phyloP scores from a whole-genome alignment of 2,113 vertebrate genomes.

The Motacilla alba region DNA sequence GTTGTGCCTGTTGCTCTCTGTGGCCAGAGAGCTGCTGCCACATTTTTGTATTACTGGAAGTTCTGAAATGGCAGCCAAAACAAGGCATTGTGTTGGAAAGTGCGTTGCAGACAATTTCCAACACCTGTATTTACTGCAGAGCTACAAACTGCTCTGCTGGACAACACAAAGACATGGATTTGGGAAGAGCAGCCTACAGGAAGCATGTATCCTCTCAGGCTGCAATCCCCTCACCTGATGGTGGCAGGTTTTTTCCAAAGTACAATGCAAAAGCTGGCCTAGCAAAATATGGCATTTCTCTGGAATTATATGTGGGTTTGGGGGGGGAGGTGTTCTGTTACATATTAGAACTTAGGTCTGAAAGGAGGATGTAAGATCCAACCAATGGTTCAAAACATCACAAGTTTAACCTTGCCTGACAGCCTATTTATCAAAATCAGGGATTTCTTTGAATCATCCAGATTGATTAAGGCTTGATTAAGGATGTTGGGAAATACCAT shows the following conservation, averaged over 20 bases:
- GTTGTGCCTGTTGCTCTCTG: too few species aligned
- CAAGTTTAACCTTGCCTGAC: neutral
- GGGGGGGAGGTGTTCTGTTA: neutral
- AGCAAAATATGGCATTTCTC: neutral
- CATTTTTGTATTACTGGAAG: neutral
- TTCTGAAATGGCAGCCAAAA: neutral
- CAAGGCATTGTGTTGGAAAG: neutral
- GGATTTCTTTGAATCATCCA: conserved; percentile 14
- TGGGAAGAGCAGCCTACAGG: neutral
- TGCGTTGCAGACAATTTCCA: neutral
- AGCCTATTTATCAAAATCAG: conserved; percentile 21
- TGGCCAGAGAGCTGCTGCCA: neutral
- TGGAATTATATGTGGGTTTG: neutral
- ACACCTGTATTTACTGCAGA: neutral
- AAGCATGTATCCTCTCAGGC: neutral
- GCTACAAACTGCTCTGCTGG: neutral
- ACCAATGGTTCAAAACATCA: neutral
- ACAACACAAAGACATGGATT: neutral
- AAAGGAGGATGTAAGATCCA: neutral
- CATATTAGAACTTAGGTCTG: neutral
- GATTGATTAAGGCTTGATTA: conserved; percentile 39
- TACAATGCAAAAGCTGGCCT: neutral
- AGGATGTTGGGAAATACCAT: conserved; percentile 15
- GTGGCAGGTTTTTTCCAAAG: neutral
- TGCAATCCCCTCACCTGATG: neutral